Evolutionary conservation across 2,888 invertebrate species (phyloP), one percentile per base, ranked within the genome.

Genomic region (Diloba caeruleocephala): DNA sequence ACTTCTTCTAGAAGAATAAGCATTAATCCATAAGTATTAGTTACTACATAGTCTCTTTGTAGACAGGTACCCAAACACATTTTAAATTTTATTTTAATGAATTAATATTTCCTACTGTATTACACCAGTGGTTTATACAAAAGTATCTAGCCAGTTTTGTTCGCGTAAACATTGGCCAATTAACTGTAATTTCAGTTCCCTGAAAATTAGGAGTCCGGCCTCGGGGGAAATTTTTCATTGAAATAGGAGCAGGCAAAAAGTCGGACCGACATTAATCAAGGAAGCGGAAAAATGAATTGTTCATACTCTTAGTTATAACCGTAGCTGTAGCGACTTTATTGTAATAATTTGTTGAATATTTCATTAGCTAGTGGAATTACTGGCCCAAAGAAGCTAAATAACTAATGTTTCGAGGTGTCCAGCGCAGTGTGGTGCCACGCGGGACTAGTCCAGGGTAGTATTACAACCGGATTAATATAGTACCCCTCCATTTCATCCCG

Each of bases 171-270:
- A 80, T 78, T 72, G 72, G 61, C 80, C 79, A 83, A 81, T 84
- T 85, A 82, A 74, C 64, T 71, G 78, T 76, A 78, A 80, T 82
- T 80, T 77, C 74, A 73, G 76, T 78, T 73, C 69, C 64, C 72
- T 78, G 74, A 74, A 82, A 85, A 86, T 85, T 82, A 82, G 78
- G 72, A 81, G 71, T 64, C 67, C 53, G 63, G 81, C 75, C 90
- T 76, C 89, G 42, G 56, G 90, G 90, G 90, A 89, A 89, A 89
- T 89, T 90, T 88, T 88, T 89, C 88, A 89, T 86, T 86, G 85
- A 84, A 89, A 88, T 84, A 84, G 80, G 79, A 85, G 71, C 78
- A 65, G 74, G 75, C 75, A 79, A 81, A 87, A 83, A 82, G 76
- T 79, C 74, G 66, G 70, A 71, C 79, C 78, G 77, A 78, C 84